Evolutionary conservation across 2,888 invertebrate species (phyloP), one percentile per base, ranked within the genome.

Genomic region (Lepidonotus clava): DNA sequence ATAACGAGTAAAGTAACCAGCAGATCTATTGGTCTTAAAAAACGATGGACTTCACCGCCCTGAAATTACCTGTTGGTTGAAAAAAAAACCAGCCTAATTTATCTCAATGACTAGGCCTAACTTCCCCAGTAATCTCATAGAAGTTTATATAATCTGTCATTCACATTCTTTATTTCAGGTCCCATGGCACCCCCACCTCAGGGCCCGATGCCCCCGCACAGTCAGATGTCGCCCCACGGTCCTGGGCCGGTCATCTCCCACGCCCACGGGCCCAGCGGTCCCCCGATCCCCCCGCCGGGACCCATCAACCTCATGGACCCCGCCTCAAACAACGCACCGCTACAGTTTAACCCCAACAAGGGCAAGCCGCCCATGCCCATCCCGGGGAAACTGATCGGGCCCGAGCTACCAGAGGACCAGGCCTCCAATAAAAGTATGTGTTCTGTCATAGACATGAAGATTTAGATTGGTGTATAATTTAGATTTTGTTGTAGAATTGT

Each of bases 271-370:
- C 80, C 80, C 4, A 51, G 34, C n/a, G 80, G 80, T 8, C 80
- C 80, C 0, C 80, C 80, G 18, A 41, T 80, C 24, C 41, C 80
- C n/a, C 80, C 80, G n/a, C 46, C 8, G 34, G 80, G 80, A 1
- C 80, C 80, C 5, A 80, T 80, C 46, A 28, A 28, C n/a, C 21
- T 80, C 46, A 80, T 87, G 46, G 87, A 88, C 84, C 88, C 88
- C 0, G 71, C 87, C 2, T 56, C 36, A 5, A 88, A 88, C 85
- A 88, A 88, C 84, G 67, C 83, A 11, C 88, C 88, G 1, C 83
- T 88, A 18, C 96, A 96, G 91, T 96, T 96, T 92, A 96, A 96
- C 90, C 95, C 95, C 56, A 95, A 95, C 90, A 96, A 96, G 91
- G 95, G 95, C 92, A 96, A 95, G 91, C 95, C 95, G 84, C 95